Conservation (phyloP, 1,140 invertebrate genomes). For the Trissolcus basalis region DNA sequence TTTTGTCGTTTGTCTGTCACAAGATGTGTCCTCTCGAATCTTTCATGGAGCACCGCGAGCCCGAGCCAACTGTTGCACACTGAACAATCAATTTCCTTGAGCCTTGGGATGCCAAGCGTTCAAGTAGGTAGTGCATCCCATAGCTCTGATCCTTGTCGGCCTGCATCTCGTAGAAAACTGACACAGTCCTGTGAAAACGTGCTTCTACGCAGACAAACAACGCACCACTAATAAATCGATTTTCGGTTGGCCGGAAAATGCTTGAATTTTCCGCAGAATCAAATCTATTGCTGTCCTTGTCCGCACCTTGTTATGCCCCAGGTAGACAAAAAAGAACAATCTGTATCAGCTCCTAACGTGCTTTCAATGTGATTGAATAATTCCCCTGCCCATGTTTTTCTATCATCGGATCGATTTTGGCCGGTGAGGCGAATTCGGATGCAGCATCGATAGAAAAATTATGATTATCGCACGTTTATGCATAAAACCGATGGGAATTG, state of each 20-base stretch:
- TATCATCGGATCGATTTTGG: no score
- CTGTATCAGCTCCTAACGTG: no score
- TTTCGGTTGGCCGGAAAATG: slow-evolving; percentile 12
- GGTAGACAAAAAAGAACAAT: not conserved
- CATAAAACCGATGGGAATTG: no score
- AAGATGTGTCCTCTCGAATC: no score
- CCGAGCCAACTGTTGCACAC: not conserved
- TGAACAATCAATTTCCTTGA: not conserved
- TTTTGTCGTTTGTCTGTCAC: no score
- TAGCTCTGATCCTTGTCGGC: not conserved
- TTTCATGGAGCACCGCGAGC: no score
- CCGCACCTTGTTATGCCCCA: not conserved
- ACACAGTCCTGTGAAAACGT: not conserved
- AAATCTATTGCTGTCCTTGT: slow-evolving; percentile 1
- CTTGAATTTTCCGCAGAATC: slow-evolving; percentile 5
- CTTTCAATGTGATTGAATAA: no score
- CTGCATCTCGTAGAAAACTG: slow-evolving; percentile 7
- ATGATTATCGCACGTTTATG: no score
- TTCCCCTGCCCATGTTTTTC: no score
- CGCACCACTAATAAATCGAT: slow-evolving; percentile 35
- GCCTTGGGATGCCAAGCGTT: not conserved
- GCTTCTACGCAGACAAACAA: slow-evolving; percentile 30
- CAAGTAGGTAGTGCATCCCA: not conserved
- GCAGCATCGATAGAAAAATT: no score
- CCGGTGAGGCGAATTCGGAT: no score